Conservation (phyloP, 2,113 vertebrate genomes). For the Halichoerus grypus region DNA sequence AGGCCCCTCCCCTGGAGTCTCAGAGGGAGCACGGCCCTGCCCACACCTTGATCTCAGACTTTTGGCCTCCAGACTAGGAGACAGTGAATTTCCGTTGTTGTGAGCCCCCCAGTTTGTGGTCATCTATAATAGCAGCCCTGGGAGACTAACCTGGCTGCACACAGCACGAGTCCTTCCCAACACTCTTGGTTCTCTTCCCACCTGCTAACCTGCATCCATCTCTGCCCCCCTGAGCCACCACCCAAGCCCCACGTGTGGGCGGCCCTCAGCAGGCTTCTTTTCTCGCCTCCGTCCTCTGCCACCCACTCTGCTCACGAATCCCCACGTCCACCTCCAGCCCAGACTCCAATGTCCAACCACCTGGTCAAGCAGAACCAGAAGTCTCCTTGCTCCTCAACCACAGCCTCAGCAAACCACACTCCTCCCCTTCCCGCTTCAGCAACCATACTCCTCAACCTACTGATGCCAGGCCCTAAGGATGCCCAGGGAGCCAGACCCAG, state of each 20-base stretch:
- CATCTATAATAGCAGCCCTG: too few relatives aligned
- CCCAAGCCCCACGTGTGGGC: not conserved
- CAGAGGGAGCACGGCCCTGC: not conserved
- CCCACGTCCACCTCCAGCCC: not conserved
- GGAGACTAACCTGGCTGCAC: rapidly evolving
- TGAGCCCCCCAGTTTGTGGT: too few relatives aligned
- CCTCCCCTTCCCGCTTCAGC: not conserved
- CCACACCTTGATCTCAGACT: not conserved
- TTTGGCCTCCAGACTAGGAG: not conserved
- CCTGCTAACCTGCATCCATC: not conserved
- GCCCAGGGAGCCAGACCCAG: not conserved
- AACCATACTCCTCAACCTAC: rapidly evolving
- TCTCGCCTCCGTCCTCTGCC: too few relatives aligned
- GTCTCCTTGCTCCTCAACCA: too few relatives aligned
- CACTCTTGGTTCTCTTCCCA: not conserved
- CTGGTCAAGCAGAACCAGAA: not conserved
- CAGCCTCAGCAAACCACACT: not conserved
- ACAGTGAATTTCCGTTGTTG: too few relatives aligned
- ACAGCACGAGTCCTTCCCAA: not conserved
- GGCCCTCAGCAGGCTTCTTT: not conserved
- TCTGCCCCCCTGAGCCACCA: not conserved
- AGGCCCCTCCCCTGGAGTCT: too few relatives aligned
- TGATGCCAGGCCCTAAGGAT: not conserved
- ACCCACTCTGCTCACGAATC: not conserved
- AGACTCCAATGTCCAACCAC: not conserved